These are phyloP conservation scores for Octomys mimax DNA, from an alignment of 2,797 vertebrate species.

Conservation along the genomic window DNA sequence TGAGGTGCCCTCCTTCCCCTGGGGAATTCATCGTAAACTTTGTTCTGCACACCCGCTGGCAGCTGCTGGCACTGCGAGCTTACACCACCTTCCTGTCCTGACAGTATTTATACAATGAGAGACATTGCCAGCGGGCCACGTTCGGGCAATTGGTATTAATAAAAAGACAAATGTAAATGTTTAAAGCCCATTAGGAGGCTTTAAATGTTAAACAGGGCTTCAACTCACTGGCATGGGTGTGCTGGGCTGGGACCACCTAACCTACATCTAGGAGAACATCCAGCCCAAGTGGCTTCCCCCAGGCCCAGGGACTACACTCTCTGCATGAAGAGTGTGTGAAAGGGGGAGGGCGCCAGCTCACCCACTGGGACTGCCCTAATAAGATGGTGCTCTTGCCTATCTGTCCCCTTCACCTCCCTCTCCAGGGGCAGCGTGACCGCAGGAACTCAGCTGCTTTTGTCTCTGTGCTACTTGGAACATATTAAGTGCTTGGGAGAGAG, in stretches of 20 bases:
- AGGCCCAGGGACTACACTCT: rapidly evolving
- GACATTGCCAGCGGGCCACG: neutral
- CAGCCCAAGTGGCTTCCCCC: neutral
- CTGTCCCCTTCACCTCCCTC: neutral
- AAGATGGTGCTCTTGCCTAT: neutral
- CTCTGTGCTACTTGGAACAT: neutral
- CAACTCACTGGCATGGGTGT: neutral
- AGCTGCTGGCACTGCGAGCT: neutral
- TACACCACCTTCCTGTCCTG: neutral
- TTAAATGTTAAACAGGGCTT: slow-evolving; percentile 66
- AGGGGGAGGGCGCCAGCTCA: neutral
- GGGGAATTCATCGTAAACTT: slow-evolving; percentile 33
- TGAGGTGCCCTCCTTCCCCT: slow-evolving; percentile 17
- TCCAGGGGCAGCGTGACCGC: neutral
- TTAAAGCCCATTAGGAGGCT: slow-evolving; percentile 66
- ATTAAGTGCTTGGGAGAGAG: rapidly evolving
- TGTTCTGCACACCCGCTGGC: slow-evolving; percentile 20
- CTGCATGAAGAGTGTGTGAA: rapidly evolving
- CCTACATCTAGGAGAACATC: neutral
- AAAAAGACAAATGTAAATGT: slow-evolving; percentile 71
- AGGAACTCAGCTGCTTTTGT: rapidly evolving
- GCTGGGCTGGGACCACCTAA: rapidly evolving
- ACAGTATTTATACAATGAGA: slow-evolving; percentile 65
- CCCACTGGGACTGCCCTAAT: neutral
- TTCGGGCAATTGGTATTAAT: slow-evolving; percentile 53